Evolutionary conservation across 1,140 invertebrate species (phyloP), one percentile per base, ranked within the genome.

Genomic region (Odontomachus brunneus): DNA sequence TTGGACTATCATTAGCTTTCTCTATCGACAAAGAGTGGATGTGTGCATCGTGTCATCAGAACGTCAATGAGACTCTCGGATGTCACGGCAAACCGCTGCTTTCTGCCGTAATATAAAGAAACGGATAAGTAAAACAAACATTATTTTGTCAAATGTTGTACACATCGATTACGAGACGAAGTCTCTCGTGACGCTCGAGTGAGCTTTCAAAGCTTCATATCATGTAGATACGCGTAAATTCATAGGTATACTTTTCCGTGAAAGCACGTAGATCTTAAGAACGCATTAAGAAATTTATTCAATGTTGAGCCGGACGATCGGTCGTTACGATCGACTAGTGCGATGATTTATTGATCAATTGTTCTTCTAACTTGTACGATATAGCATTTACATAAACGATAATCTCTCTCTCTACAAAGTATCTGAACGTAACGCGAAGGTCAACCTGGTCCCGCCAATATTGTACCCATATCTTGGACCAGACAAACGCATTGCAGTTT

Each of bases 141-240:
- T 81, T 78, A 83, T 83, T 83, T 75, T 66, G 38, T 51, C 63
- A 65, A 76, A n/a, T 62, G 55, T 78, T 71, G 22, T 29, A 48
- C 9, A 29, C 11, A 63, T 33, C 26, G n/a, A 80, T 15, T 24
- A 14, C 57, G 15, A 15, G 26, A 22, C 48, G 51, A 53, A 59
- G 19, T 26, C 14, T 26, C 14, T 72, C 65, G 82, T 51, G 33
- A 22, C 63, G 82, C 26, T 67, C 78, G 51, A 11, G 51, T 29
- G 11, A n/a, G 44, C 44, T 88, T 55, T 88, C 59, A 49, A 84
- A 60, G 82, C 65, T 88, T 88, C 82, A 88, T 88, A 88, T 88
- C 85, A 88, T 76, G 57, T 87, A 84, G 82, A 82, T 87, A 87
- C 59, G 17, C 15, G 4, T 87, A 86, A 49, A 24, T 80, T 33